phyloP scores from a whole-genome alignment of 2,113 vertebrate species.

The Festucalex cinctus region DNA sequence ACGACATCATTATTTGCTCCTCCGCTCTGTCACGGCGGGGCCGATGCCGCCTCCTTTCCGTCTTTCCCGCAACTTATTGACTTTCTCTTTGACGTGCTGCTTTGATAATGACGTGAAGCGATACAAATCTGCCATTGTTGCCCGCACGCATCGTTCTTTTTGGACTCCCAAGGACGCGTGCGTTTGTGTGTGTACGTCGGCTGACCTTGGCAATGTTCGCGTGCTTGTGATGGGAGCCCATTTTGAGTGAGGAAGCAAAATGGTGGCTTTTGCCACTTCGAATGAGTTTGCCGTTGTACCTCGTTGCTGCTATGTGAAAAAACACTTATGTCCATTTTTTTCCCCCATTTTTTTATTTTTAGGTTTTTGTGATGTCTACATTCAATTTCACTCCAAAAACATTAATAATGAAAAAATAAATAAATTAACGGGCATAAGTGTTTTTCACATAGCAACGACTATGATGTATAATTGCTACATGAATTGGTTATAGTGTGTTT shows the following conservation, averaged over 20 bases:
- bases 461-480: no score
- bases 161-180: background rate
- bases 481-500: no score
- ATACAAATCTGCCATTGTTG: constrained; percentile 41
- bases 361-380: background rate
- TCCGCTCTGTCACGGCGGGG: constrained; percentile 15
- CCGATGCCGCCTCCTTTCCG: constrained; percentile 23
- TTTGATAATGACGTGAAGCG: constrained; percentile 37
- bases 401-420: no score
- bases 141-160: constrained; percentile 18
- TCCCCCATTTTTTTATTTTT: background rate
- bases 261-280: background rate
- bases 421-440: no score
- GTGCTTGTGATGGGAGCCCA: constrained; percentile 18
- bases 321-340: no score
- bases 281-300: background rate
- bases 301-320: no score
- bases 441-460: no score
- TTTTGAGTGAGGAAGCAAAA: constrained; percentile 25
- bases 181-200: constrained; percentile 12
- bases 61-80: constrained; percentile 36
- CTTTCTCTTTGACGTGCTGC: constrained; percentile 43
- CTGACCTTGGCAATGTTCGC: constrained; percentile 48
- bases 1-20: constrained; percentile 14
- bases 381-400: no score